Conservation (phyloP, 1,140 invertebrate species). For the Heliothis virescens region DNA sequence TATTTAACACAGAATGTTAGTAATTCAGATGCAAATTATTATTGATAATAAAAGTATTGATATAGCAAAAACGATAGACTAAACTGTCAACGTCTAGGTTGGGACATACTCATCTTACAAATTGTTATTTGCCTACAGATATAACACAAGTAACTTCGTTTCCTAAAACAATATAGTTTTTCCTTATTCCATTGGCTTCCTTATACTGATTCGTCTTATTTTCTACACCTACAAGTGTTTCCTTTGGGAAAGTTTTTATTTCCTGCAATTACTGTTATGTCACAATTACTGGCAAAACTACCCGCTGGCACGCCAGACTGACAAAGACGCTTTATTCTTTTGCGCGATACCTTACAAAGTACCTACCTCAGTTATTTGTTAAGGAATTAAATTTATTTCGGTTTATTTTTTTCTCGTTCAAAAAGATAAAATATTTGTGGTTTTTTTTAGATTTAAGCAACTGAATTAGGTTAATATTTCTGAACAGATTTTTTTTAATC, state of each 20-base stretch:
- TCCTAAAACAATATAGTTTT: constrained; percentile 17
- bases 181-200: constrained; percentile 1
- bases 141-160: not conserved
- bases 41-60: no score
- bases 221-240: not conserved
- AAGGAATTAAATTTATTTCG: no score
- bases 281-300: constrained; percentile 29
- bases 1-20: no score
- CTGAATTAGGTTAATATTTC: no score
- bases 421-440: no score
- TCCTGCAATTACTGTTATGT: constrained; percentile 36
- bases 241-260: constrained; percentile 28
- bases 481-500: no score
- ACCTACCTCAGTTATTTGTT: no score
- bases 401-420: no score
- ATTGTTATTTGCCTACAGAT: not conserved
- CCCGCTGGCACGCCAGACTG: constrained; percentile 16
- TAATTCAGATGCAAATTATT: no score
- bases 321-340: constrained; percentile 9
- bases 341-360: not conserved
- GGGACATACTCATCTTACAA: not conserved
- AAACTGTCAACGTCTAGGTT: no score
- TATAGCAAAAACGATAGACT: no score
- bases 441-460: no score
- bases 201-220: constrained; percentile 18